Percentiles rank a stretch among this genome's conserved stretches.
Conservation (phyloP, 2,113 vertebrate genomes). For the Pachypanchax playfairii region DNA sequence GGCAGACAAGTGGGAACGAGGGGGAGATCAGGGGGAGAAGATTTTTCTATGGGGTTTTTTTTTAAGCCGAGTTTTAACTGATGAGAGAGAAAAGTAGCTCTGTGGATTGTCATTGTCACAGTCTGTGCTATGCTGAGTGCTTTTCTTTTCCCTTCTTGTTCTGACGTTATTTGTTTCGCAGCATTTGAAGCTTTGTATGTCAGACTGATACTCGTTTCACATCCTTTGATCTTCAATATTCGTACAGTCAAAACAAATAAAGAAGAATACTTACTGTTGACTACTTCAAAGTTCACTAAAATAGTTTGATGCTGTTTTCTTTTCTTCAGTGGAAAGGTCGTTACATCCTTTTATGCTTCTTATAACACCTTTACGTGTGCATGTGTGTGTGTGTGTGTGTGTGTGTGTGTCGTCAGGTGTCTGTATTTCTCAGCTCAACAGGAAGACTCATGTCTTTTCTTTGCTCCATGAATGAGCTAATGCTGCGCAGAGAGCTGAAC, state of each 20-base stretch:
- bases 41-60: conserved; percentile 44
- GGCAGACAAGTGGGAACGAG: conserved; percentile 44
- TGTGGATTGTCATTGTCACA: conserved; percentile 15
- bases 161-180: conserved; percentile 26
- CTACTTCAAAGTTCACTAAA: conserved; percentile 7
- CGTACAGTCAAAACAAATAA: conserved; percentile 3
- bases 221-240: conserved; percentile 18
- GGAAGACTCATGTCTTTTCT: conserved; percentile 61
- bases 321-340: not conserved
- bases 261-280: conserved; percentile 12
- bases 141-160: conserved; percentile 13
- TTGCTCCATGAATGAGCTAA: conserved; percentile 67
- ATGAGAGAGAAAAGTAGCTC: conserved; percentile 51
- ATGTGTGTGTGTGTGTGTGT: no score
- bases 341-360: not conserved
- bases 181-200: conserved; percentile 14
- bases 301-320: not conserved
- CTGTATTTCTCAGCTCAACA: conserved; percentile 59
- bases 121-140: not conserved
- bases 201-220: conserved; percentile 23
- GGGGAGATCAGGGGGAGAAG: conserved; percentile 25
- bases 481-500: conserved; percentile 64
- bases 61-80: conserved; percentile 55
- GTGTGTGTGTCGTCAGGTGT: conserved; percentile 49
- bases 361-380: conserved; percentile 43